phyloP scores from a whole-genome alignment of 1,140 invertebrate genomes.

The Battus philenor region DNA sequence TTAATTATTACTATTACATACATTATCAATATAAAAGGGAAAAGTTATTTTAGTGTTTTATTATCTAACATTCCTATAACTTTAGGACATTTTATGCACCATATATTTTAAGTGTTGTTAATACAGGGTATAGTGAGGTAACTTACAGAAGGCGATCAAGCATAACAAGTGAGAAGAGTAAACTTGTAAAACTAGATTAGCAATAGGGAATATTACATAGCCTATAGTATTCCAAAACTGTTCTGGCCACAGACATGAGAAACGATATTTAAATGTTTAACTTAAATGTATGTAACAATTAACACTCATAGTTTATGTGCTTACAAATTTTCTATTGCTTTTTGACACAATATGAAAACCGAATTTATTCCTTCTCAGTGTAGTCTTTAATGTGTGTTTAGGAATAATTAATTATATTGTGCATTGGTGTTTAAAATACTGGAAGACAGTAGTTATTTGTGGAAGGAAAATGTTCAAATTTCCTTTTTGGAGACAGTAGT shows the following conservation, averaged over 20 bases:
- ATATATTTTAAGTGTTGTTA: slow-evolving; percentile 45
- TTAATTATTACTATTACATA: background rate
- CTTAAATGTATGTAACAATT: slow-evolving; percentile 35
- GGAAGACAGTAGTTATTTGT: slow-evolving; percentile 52
- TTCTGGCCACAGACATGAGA: slow-evolving; percentile 12
- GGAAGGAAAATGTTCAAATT: too few species aligned
- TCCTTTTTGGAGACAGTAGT: too few species aligned
- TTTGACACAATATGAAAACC: slow-evolving; percentile 16
- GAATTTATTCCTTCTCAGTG: slow-evolving; percentile 1
- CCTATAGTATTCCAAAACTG: slow-evolving; percentile 18
- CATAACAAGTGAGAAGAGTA: slow-evolving; percentile 33
- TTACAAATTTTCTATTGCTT: slow-evolving; percentile 25
- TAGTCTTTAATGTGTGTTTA: background rate
- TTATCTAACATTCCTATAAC: slow-evolving; percentile 47
- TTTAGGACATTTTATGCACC: slow-evolving; percentile 50
- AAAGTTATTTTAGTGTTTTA: slow-evolving; percentile 2
- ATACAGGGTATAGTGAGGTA: slow-evolving; percentile 26
- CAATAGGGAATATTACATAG: slow-evolving; percentile 21
- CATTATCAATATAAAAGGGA: background rate
- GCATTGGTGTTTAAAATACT: slow-evolving; percentile 49
- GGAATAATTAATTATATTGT: slow-evolving; percentile 3
- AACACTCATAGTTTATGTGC: slow-evolving; percentile 46
- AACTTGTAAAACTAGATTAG: slow-evolving; percentile 22
- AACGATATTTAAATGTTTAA: slow-evolving; percentile 18
- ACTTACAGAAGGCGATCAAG: slow-evolving; percentile 28